These are phyloP conservation scores for Cydia splendana DNA, from an alignment of 1,140 invertebrate species.

Conservation along the genomic window DNA sequence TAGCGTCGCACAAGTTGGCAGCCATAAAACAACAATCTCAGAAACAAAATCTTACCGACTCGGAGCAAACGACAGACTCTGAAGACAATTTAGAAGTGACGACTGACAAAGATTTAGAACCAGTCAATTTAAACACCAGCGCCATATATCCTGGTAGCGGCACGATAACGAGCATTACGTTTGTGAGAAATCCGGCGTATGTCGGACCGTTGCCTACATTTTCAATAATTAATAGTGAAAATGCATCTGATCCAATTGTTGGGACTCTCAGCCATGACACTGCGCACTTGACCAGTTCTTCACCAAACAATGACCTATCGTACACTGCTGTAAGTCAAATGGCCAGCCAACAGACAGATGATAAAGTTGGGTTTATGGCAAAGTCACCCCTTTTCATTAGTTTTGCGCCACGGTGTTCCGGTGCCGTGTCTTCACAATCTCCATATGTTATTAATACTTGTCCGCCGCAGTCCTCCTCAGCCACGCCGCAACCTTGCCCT, in stretches of 20 bases:
- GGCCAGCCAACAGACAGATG: neutral
- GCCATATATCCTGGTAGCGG: neutral
- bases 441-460: neutral
- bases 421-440: neutral
- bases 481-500: neutral
- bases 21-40: conserved; percentile 16
- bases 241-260: neutral
- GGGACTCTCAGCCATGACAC: neutral
- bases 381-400: neutral
- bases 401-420: neutral
- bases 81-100: neutral
- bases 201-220: neutral
- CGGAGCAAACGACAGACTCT: neutral
- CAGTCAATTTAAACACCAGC: neutral
- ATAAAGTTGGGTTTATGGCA: neutral
- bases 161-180: conserved; percentile 13
- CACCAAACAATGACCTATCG: neutral
- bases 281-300: neutral
- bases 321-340: neutral
- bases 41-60: neutral
- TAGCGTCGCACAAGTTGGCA: conserved; percentile 1
- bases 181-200: conserved; percentile 6
- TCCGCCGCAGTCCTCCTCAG: neutral
- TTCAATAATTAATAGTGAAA: conserved; percentile 3
- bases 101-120: neutral